Conservation (phyloP, 64 coral and sea anemone genomes). For the Pocillopora verrucosa region DNA sequence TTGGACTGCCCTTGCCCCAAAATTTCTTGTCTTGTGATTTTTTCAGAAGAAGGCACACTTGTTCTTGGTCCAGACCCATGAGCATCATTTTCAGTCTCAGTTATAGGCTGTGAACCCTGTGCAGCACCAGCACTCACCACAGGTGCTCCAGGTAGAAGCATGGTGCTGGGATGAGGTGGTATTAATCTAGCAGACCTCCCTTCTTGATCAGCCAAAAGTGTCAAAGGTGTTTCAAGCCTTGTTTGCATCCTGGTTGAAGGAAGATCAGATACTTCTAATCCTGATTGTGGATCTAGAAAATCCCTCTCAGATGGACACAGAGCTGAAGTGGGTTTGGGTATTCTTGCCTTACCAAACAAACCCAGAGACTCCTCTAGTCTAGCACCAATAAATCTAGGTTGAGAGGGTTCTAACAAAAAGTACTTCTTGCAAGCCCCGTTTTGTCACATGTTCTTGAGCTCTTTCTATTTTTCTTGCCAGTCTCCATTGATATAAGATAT, state of each 20-base stretch:
- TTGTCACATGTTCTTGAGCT: slow-evolving; percentile 68
- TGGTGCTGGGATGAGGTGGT: neutral
- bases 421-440: neutral
- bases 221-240: neutral
- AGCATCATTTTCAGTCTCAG: neutral
- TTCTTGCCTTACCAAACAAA: neutral
- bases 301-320: neutral
- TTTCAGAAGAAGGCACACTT: neutral
- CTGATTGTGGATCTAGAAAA: neutral
- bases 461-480: slow-evolving; percentile 94
- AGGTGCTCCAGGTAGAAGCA: neutral
- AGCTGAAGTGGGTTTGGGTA: neutral
- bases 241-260: neutral
- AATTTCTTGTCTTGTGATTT: neutral
- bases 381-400: neutral
- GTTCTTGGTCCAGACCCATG: neutral
- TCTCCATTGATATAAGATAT: slow-evolving; percentile 98
- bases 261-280: neutral
- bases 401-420: neutral
- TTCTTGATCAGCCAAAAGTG: no score
- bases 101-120: neutral
- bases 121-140: no score
- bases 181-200: neutral
- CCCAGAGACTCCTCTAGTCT: neutral
- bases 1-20: no score